phyloP scores from a whole-genome alignment of 2,113 vertebrate species.

The Zootoca vivipara region DNA sequence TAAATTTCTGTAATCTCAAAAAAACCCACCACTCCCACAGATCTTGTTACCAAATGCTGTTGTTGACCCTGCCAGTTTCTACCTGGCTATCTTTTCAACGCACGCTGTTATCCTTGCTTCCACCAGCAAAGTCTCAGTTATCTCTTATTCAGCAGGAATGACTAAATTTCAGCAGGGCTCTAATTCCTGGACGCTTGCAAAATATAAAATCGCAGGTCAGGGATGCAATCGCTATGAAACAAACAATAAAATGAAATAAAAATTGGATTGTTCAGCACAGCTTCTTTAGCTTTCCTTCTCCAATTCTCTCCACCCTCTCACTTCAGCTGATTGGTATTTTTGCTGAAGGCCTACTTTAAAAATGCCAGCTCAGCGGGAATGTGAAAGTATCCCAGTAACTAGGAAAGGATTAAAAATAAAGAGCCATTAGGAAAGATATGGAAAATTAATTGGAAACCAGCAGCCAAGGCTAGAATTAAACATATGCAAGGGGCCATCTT shows the following conservation, averaged over 20 bases:
- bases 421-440: conserved; percentile 1
- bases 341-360: conserved; percentile 15
- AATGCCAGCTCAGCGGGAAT: conserved; percentile 20
- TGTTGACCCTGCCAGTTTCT: conserved; percentile 41
- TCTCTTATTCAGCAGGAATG: conserved; percentile 57
- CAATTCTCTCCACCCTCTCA: background rate
- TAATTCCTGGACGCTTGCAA: conserved; percentile 51
- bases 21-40: conserved; percentile 19
- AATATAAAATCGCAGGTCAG: background rate
- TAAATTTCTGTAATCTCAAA: conserved; percentile 35
- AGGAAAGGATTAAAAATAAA: conserved; percentile 17
- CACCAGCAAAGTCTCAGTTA: conserved; percentile 37
- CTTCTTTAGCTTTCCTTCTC: background rate
- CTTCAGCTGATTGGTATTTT: background rate
- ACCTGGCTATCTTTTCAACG: background rate
- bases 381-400: background rate
- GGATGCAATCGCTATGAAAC: background rate
- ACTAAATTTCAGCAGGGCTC: conserved; percentile 36
- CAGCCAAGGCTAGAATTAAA: conserved; percentile 12
- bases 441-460: conserved; percentile 7
- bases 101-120: conserved; percentile 2
- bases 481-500: background rate
- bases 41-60: background rate
- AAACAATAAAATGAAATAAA: conserved; percentile 24
- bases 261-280: background rate